Conservation (phyloP, 2,797 vertebrate species). For the Rousettus madagascariensis region DNA sequence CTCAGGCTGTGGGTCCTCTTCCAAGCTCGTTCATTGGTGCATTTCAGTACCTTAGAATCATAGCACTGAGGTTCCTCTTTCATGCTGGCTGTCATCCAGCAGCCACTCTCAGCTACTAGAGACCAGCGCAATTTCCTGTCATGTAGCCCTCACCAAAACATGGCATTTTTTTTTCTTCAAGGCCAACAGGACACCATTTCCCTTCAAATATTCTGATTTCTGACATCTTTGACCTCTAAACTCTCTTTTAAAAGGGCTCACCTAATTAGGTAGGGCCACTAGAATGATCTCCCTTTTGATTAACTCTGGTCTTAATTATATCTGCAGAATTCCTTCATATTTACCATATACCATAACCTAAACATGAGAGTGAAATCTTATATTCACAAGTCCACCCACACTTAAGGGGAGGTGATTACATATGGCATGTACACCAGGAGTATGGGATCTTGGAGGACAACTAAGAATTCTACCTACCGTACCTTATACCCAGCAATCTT, state of each 20-base stretch:
- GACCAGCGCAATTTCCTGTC: not conserved
- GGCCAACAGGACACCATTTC: not conserved
- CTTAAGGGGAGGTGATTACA: not conserved
- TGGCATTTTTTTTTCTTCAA: not conserved
- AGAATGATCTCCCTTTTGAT: not conserved
- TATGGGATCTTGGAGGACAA: not conserved
- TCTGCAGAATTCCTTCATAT: not conserved
- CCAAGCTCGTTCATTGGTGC: not conserved
- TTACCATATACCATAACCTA: not conserved
- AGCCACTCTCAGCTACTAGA: not conserved
- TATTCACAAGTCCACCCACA: not conserved
- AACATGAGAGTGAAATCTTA: not conserved
- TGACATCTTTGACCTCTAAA: not conserved
- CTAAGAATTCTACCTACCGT: conserved; percentile 6
- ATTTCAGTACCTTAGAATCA: not conserved
- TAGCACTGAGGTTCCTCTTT: not conserved
- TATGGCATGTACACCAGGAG: not conserved
- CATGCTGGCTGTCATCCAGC: not conserved
- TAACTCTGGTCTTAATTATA: not conserved
- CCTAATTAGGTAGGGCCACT: not conserved
- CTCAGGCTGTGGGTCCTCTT: not conserved
- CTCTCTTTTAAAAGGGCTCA: not conserved
- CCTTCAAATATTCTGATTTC: conserved; percentile 6
- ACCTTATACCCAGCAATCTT: not conserved
- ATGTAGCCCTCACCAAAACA: not conserved